phyloP scores from a whole-genome alignment of 2,797 vertebrate genomes.

The Tokudaia tokunoshimensis region DNA sequence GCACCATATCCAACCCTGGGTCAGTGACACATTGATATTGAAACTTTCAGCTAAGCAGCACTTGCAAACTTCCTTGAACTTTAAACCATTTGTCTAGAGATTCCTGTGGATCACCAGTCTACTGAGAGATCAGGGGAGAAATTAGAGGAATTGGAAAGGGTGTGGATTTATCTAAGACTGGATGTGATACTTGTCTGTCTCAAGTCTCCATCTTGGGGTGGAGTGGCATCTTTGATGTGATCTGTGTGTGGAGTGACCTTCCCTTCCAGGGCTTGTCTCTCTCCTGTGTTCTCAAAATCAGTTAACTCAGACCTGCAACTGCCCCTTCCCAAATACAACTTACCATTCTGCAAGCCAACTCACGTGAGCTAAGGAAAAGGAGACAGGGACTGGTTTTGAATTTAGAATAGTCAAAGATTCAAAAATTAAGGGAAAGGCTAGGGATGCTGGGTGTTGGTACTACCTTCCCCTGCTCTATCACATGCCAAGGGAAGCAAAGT shows the following conservation, averaged over 20 bases:
- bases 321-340: background rate
- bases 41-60: background rate
- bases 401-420: background rate
- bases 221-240: background rate
- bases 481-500: background rate
- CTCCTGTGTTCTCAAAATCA: background rate
- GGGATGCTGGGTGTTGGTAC: background rate
- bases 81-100: background rate
- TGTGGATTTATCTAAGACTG: background rate
- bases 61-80: background rate
- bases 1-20: background rate
- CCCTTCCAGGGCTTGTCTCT: background rate
- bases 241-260: background rate
- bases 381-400: background rate
- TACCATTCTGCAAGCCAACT: background rate
- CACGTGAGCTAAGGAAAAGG: background rate
- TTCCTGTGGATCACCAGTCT: background rate
- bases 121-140: background rate
- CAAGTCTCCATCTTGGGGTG: background rate
- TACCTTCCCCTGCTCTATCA: background rate
- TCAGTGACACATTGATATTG: background rate
- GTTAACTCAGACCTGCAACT: background rate
- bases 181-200: background rate
- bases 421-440: background rate
- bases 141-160: background rate